Evolutionary conservation across 2,113 vertebrate species (phyloP), one percentile per base, ranked within the genome.

Genomic region (Chrysochloris asiatica): DNA sequence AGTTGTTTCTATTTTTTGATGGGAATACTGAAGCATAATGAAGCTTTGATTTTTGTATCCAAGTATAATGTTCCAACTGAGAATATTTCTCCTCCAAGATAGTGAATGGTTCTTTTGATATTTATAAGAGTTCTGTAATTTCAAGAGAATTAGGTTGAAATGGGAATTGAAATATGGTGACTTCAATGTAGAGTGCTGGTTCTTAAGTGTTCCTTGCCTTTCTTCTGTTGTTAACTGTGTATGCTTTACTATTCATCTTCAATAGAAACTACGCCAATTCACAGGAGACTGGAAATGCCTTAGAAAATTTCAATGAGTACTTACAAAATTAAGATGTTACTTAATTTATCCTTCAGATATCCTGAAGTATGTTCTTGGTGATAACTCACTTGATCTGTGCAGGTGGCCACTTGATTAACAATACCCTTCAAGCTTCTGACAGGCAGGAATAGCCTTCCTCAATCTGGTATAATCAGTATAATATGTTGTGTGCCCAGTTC

Each of bases 111-210:
- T 63, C 79, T 94, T 96, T 96, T 90, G 83, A 93, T 93, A 88
- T 80, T 93, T 77, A 96, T 50, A 95, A 96, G 85, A 92, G 85
- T 56, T 83, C 83, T 92, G 33, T 76, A 96, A 90, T 97, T 96
- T 85, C 61, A 72, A 80, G 43, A 88, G 78, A 88, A 95, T 88
- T 63, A 88, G 36, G 17, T 19, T 94, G 87, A 94, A 94, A 93
- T 4, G 8, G 36, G 47, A 24, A 65, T 4, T 3, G 43, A 95
- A 95, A 94, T 84, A 90, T 38, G 52, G 71, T 0, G 0, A 11
- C 77, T 83, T 93, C 72, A 95, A 90, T 92, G 65, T 72, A 69
- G 80, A 83, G 43, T 36, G 72, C 50, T 77, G 28, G 38, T 86
- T 86, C 47, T 50, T 94, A 90, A 95, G 92, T 75, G 77, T 56